Evolutionary conservation across 2,797 vertebrate genomes (phyloP), one percentile per base, ranked within the genome.

Genomic region (Corythornis leucogaster): DNA sequence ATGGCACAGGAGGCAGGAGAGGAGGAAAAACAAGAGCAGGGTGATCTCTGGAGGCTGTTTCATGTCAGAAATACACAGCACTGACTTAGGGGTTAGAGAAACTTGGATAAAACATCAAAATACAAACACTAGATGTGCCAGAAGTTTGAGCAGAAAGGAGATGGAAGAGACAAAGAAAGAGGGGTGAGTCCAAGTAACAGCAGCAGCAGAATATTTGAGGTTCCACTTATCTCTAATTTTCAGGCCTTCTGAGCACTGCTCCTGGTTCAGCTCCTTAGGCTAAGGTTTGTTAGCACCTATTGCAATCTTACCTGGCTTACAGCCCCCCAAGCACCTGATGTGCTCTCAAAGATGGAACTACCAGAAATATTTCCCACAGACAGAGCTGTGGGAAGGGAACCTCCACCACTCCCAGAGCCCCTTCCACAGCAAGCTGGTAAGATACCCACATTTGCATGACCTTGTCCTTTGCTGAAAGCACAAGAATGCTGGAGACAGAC

Each of bases 51-150:
- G 67, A 86, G 58, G 25, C 18, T 77, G 6, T 16, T 90, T 53
- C 7, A 2, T 3, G 5, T 16, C 6, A 80, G 28, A 42, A 71
- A 48, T 40, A 2, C 0, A 0, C 11, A 62, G 17, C 5, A 3
- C 5, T 71, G 59, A n/a, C 25, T 75, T 75, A 24, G 51, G 43
- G 35, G 20, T n/a, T 45, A 48, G 20, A 38, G 3, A 35, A 79
- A 50, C 4, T 12, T 58, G 26, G 71, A 17, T 42, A 70, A 85
- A 80, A 38, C 9, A 33, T 38, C 74, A 25, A 54, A 43, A 5
- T 11, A 43, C 1, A 4, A 86, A 26, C 30, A 9, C 0, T 15
- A 50, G 26, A 20, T 14, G 40, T 6, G 31, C 16, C 55, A 84
- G 70, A 71, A 21, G 6, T 43, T 43, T 15, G 18, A 22, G 31